Evolutionary conservation across 2,113 vertebrate species (phyloP), one percentile per base, ranked within the genome.

Genomic region (Alaudala cheleensis): DNA sequence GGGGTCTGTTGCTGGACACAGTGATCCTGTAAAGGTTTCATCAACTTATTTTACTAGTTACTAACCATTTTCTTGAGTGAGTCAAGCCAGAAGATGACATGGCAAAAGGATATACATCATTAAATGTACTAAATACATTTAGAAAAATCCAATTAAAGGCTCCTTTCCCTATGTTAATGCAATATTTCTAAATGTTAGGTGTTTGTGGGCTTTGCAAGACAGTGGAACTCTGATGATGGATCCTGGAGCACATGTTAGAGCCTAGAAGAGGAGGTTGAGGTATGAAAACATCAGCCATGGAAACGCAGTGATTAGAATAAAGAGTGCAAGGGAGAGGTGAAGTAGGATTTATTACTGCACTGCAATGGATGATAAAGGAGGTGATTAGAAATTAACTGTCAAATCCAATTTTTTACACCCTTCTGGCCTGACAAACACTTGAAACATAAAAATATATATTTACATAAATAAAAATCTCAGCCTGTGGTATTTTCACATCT

Each of bases 351-450:
- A 88, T 81, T 84, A 67, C 42, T 31, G 20, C 69, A 81, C 45
- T 88, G 77, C 56, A 86, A 92, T 31, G 49, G 65, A 79, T 94
- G 82, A 95, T 88, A 74, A 95, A 94, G 67, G 67, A 95, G 81
- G 34, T 96, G 72, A 96, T 93, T 86, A 93, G 92, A 90, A 95
- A 93, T 86, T 83, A 84, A 56, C 56, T 84, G 78, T 83, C 88
- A 86, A 67, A 96, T 85, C 92, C 87, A 92, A 74, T 86, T 93
- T 81, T 92, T 91, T 70, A 37, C 45, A 70, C 47, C 79, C n/a
- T 74, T 37, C 51, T 83, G 73, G 60, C 50, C 67, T 29, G 56
- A 86, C 67, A 83, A 94, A 81, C 51, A 78, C 65, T 90, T 79
- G 65, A 94, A 94, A 93, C 37, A 37, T 29, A 88, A 87, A 3